Base-by-base conservation (phyloP, 2,113 vertebrate genomes). In the Prochilodus magdalenae region DNA sequence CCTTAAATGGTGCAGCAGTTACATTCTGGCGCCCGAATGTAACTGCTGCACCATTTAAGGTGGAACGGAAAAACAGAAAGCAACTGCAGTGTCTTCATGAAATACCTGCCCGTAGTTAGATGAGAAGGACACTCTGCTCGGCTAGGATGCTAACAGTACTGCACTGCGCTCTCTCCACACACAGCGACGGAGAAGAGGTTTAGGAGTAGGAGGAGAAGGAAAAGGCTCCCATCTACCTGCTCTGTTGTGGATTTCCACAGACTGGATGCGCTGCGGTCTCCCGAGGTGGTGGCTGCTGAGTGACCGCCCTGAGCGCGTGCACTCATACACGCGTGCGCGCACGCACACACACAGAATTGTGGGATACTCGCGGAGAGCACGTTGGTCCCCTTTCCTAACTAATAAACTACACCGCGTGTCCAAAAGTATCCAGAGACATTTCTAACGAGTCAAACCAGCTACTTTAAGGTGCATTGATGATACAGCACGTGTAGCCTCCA, bases 331-430 rank as follows among this genome's bases (percentile, higher is more conserved):
- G 72, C 47, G 47, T 70, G 62, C 65, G 44, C 67, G 47, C 47
- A 63, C 44, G 75, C 70, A 60, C 73, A 57, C 83, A 51, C 81
- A 75, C 65, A 33, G 84, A 73, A 86, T 83, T 75, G 76, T 86
- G 84, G 84, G 80, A 86, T 79, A 83, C 57, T 26, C 30, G 20
- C 51, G 33, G 73, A 75, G 65, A 75, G 77, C 80, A 59, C 73
- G 77, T 33, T 49, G 27, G 51, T 13, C 36, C 33, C 65, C 5
- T 26, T 47, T 22, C 20, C 69, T 62, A 24, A 62, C 59, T 26
- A 33, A 36, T 36, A 36, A 73, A n/a, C 44, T 30, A 65, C 62
- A 30, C 62, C 5, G 16, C 14, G 26, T 16, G 62, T 65, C 62
- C 15, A 65, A 51, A 51, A 2, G 14, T 16, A 2, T 51, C 14